Conservation (phyloP, 2,888 invertebrate species). For the Drosophila macrospina region DNA sequence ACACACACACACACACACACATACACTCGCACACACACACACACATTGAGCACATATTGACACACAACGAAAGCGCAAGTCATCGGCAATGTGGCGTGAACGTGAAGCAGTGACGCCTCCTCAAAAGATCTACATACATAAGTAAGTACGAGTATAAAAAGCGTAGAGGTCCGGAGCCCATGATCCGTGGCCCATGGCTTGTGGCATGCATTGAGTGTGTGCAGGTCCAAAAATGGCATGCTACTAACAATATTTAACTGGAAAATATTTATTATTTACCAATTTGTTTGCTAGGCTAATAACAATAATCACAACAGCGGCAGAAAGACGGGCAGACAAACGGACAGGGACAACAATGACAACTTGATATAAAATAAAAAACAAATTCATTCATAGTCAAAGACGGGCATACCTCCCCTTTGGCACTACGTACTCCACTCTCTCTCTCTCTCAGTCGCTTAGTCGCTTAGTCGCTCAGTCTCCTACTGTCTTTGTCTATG, state of each 20-base stretch:
- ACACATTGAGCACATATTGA: conserved; percentile 58
- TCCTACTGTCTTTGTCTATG: conserved; percentile 16
- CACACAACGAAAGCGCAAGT: conserved; percentile 78
- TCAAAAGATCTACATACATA: conserved; percentile 74
- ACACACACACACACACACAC: conserved; percentile 21
- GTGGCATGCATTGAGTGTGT: conserved; percentile 50
- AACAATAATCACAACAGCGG: conserved; percentile 80
- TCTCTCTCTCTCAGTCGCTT: conserved; percentile 9
- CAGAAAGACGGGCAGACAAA: conserved; percentile 19
- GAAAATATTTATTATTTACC: conserved; percentile 84
- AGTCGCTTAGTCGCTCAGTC: conserved; percentile 12
- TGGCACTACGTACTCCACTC: too few relatives aligned
- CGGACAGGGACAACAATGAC: conserved; percentile 41
- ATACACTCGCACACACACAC: conserved; percentile 21
- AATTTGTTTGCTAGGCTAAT: conserved; percentile 84
- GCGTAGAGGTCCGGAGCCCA: conserved; percentile 41
- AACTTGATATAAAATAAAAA: conserved; percentile 58
- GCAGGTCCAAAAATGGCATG: conserved; percentile 73
- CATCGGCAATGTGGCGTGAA: conserved; percentile 75
- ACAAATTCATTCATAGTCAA: conserved; percentile 44
- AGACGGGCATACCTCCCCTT: conserved; percentile 23
- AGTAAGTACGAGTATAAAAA: conserved; percentile 49
- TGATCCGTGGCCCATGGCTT: conserved; percentile 34
- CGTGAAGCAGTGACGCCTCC: conserved; percentile 58
- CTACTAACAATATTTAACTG: conserved; percentile 83